Evolutionary conservation across 2,888 invertebrate genomes (phyloP).

Genomic region (Mythimna lalbum): DNA sequence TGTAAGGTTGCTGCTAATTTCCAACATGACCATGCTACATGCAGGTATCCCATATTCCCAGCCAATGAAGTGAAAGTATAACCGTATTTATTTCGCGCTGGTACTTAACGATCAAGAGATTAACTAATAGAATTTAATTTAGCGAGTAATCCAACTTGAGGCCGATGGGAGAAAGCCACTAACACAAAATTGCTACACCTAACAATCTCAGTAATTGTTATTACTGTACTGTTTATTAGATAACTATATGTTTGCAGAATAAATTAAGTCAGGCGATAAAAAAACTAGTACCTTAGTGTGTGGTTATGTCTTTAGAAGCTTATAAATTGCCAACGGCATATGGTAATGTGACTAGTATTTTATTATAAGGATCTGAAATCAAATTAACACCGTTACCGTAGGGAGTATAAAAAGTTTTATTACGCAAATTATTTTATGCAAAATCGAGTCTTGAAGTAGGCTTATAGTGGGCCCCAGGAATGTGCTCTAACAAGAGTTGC

Average conservation of each 20-base stretch:
- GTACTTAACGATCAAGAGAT: conserved; percentile 54
- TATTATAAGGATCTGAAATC: conserved; percentile 11
- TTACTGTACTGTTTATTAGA: conserved; percentile 54
- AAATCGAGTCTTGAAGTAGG: too few relatives aligned
- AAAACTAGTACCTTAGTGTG: conserved; percentile 28
- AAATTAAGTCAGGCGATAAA: conserved; percentile 45
- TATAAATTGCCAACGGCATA: conserved; percentile 33
- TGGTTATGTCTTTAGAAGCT: conserved; percentile 34
- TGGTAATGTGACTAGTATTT: conserved; percentile 11
- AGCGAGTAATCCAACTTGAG: conserved; percentile 50
- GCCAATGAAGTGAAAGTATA: conserved; percentile 63
- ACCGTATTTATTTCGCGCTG: conserved; percentile 51
- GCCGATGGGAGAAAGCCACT: conserved; percentile 59
- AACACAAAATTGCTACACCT: conserved; percentile 54
- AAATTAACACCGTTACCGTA: conserved; percentile 1
- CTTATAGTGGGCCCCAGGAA: too few relatives aligned
- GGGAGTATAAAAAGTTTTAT: conserved; percentile 3
- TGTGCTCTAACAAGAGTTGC: too few relatives aligned
- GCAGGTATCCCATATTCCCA: conserved; percentile 30
- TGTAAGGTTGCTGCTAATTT: conserved; percentile 1
- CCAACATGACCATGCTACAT: conserved; percentile 5
- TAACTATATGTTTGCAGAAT: conserved; percentile 48
- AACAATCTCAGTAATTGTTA: conserved; percentile 61
- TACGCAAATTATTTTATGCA: neutral
- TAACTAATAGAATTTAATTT: conserved; percentile 61